Evolutionary conservation across 2,888 invertebrate species (phyloP), one percentile per base, ranked within the genome.

Genomic region (Ochlodes sylvanus): DNA sequence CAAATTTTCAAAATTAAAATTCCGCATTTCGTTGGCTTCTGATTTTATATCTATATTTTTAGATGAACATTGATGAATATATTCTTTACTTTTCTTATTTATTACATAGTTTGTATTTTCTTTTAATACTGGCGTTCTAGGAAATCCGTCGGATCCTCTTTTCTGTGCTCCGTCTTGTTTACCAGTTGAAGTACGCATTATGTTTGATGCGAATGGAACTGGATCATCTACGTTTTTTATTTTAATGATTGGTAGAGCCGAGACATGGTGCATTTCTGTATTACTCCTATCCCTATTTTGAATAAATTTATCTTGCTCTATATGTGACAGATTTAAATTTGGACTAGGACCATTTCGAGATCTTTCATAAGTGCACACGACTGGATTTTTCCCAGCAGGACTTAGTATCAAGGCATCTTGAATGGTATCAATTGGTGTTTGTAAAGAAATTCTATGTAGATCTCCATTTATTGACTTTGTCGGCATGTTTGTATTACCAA

Each of bases 1-100:
- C 50, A 94, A 76, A 76, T 88, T 93, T 79, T 94, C 94, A 77
- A 93, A 94, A 85, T 94, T 94, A 70, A 88, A 94, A 72, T 88
- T 88, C 65, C 88, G 82, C 21, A 86, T 81, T 69, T 93, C 93
- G 63, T 77, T 83, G 34, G 14, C 41, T 73, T 91, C 90, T 14
- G 82, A 61, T 77, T 87, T 89, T 14, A 76, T 72, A 60, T 87
- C 86, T 38, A 72, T 69, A 54, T 66, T 77, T 80, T 85, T 90
- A 14, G 75, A 71, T n/a, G 78, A 65, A 44, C 69, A 68, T 70
- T 73, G 83, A 44, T 57, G 69, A 66, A 71, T 77, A 42, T 73
- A 58, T 17, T 92, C 91, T 73, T 79, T 85, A 64, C 69, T 77
- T 78, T 87, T 91, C 80, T 88, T 91, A 69, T 74, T 82, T 41